phyloP scores from a whole-genome alignment of 2,113 vertebrate genomes.

The Grammomys dolichurus region DNA sequence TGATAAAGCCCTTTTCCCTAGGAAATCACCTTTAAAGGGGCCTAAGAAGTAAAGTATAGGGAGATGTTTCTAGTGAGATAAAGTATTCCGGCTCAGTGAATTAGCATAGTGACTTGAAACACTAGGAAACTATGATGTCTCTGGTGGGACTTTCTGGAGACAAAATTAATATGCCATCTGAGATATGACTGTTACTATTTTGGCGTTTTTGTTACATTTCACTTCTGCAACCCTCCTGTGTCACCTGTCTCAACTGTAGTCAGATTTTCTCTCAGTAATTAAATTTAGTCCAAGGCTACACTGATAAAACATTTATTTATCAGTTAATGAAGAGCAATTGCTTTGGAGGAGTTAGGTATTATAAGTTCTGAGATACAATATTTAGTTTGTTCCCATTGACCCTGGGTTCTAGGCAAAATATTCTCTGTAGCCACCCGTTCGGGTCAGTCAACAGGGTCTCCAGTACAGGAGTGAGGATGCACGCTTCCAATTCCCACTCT shows the following conservation, averaged over 20 bases:
- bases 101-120: neutral
- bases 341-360: neutral
- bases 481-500: too few species aligned
- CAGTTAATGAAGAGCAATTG: neutral
- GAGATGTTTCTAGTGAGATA: neutral
- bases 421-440: neutral
- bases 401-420: neutral
- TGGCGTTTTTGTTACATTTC: neutral
- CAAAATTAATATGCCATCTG: neutral
- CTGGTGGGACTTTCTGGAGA: neutral
- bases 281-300: neutral
- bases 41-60: neutral
- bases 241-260: neutral
- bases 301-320: slow-evolving; percentile 21
- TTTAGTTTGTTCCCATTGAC: neutral
- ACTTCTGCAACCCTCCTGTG: neutral
- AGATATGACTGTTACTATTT: neutral
- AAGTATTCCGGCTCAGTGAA: neutral
- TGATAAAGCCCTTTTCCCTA: neutral
- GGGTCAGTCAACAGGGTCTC: too few species aligned
- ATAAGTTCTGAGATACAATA: neutral
- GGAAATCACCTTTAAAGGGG: slow-evolving; percentile 19
- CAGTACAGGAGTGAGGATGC: too few species aligned
- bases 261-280: neutral
- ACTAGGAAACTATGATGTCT: neutral